Evolutionary conservation across 2,113 vertebrate genomes (phyloP).

Genomic region (Eupsittula cactorum): DNA sequence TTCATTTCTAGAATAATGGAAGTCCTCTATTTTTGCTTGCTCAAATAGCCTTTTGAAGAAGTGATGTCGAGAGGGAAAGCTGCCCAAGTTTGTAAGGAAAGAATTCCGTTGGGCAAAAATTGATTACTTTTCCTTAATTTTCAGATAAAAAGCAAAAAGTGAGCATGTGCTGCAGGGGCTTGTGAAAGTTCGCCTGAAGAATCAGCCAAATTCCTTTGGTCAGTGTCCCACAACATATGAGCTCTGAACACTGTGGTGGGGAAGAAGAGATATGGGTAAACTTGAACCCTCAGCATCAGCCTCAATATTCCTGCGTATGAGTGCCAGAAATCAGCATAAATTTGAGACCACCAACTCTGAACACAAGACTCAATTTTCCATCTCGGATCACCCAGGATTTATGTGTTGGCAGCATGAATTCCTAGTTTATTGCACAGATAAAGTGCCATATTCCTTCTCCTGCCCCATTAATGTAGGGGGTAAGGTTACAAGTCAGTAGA

Average conservation of each 20-base stretch:
- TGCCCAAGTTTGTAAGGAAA: not conserved
- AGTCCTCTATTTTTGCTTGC: not conserved
- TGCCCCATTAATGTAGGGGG: rapidly evolving
- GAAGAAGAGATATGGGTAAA: not conserved
- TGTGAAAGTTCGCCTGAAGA: not conserved
- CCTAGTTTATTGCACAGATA: not conserved
- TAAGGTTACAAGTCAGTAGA: not conserved
- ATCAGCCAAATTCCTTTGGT: not conserved
- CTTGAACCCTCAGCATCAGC: not conserved
- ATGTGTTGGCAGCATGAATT: rapidly evolving
- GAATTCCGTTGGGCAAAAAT: not conserved
- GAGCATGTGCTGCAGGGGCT: rapidly evolving
- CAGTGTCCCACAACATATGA: not conserved
- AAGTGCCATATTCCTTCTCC: not conserved
- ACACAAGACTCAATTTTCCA: not conserved
- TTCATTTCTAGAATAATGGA: not conserved
- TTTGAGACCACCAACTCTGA: not conserved
- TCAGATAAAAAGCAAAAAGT: not conserved
- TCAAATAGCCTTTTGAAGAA: not conserved
- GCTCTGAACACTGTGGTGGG: not conserved
- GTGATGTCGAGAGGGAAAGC: not conserved
- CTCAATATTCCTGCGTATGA: not conserved
- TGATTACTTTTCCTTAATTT: not conserved
- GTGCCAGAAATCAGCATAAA: not conserved
- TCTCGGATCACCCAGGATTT: not conserved